phyloP scores from a whole-genome alignment of 2,888 invertebrate genomes.

The Rhaphigaster nebulosa region DNA sequence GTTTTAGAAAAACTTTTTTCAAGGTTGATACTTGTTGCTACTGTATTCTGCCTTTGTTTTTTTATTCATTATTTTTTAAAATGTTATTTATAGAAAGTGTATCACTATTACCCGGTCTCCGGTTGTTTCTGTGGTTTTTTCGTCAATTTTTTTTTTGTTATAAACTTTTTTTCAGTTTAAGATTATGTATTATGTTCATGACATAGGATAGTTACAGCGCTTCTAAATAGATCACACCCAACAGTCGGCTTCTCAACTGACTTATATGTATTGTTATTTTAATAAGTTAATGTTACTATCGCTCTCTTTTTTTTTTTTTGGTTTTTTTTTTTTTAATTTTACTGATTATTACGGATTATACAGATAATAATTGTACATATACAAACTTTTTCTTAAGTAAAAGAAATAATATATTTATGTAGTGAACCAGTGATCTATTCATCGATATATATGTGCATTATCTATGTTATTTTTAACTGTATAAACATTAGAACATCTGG shows the following conservation, averaged over 20 bases:
- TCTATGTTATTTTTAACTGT: conserved; percentile 46
- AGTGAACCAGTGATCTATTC: conserved; percentile 44
- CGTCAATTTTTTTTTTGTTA: not conserved
- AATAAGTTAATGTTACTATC: not conserved
- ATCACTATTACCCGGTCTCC: not conserved
- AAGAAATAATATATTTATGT: conserved; percentile 21
- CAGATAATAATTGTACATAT: conserved; percentile 41
- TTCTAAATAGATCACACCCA: conserved; percentile 5
- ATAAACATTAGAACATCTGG: conserved; percentile 29
- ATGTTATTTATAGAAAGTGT: not conserved
- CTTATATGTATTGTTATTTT: conserved; percentile 21
- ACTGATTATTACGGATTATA: not conserved
- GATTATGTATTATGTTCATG: conserved; percentile 7
- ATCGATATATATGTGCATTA: conserved; percentile 23
- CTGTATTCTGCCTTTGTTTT: conserved; percentile 4
- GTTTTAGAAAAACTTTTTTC: not conserved
- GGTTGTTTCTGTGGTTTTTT: conserved; percentile 19
- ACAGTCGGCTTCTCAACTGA: conserved; percentile 1
- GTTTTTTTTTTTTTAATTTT: not conserved
- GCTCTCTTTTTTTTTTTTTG: not conserved
- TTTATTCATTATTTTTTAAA: conserved; percentile 11
- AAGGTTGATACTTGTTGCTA: not conserved
- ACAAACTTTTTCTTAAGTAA: conserved; percentile 34
- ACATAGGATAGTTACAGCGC: conserved; percentile 22
- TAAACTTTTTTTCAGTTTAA: not conserved